phyloP scores from a whole-genome alignment of 2,888 invertebrate species.

The Camptogramma bilineatum region DNA sequence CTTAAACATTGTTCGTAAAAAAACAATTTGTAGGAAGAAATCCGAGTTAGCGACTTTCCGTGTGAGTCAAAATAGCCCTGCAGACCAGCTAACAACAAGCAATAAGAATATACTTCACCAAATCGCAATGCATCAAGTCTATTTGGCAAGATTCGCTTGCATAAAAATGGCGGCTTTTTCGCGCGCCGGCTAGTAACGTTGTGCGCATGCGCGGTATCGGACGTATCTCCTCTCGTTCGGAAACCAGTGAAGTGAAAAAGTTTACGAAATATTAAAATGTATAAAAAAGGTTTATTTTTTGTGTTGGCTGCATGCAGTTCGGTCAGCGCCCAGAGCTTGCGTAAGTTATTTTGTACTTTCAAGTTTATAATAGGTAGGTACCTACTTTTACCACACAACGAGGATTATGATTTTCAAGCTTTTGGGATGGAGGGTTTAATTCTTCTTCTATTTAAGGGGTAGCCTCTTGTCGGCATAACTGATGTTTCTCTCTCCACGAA shows the following conservation, averaged over 20 bases:
- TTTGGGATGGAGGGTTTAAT: no score
- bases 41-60: no score
- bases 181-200: slow-evolving; percentile 46
- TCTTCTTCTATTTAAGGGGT: no score
- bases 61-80: no score
- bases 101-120: slow-evolving; percentile 7
- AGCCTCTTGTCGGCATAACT: no score
- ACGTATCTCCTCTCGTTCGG: slow-evolving; percentile 14
- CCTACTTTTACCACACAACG: neutral
- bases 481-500: no score
- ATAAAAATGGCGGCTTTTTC: slow-evolving; percentile 52
- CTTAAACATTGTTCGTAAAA: no score
- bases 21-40: no score
- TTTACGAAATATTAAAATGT: slow-evolving; percentile 42
- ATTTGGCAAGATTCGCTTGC: slow-evolving; percentile 18
- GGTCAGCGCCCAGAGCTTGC: slow-evolving; percentile 49
- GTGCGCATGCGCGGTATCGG: slow-evolving; percentile 12
- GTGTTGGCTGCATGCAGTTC: slow-evolving; percentile 47
- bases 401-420: neutral
- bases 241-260: slow-evolving; percentile 18
- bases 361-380: neutral
- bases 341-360: slow-evolving; percentile 46
- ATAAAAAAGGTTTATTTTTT: slow-evolving; percentile 47
- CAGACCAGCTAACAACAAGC: neutral
- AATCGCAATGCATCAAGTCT: slow-evolving; percentile 17